Base-by-base conservation (phyloP, 2,113 vertebrate species). In the Arizona elegans region DNA sequence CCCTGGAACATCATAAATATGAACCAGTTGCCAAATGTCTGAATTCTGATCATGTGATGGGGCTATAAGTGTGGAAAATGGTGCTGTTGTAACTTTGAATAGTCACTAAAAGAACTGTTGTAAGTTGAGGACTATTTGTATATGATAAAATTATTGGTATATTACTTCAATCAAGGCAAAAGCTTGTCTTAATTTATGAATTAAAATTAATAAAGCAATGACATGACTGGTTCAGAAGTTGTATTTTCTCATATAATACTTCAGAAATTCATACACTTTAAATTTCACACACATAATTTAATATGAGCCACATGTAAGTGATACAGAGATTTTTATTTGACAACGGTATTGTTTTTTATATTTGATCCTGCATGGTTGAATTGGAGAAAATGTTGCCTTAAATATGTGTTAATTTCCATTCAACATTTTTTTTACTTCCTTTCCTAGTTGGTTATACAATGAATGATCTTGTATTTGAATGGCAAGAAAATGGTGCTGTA, bases 381-480 rank as follows among this genome's bases (percentile, higher is more conserved):
- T n/a, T 87, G 21, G 52, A 29, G 8, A 62, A 53, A 50, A 3
- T 1, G 4, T 88, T n/a, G 13, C 4, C 8, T 24, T 29, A 26
- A 33, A 70, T 24, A 21, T 59, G 54, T n/a, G 29, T 47, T 21
- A 8, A 43, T 8, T 6, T 92, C 92, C 2, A 33, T 47, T 91
- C 33, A 7, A 17, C 56, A 29, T 29, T 89, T 58, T 91, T 91
- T 91, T 90, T 59, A 11, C 94, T 29, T 89, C 65, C 38, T 96
- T 96, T 93, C 95, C 85, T 97, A 99, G 99, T 99, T 97, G 99
- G 99, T 50, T 99, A 99, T 95, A 99, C 99, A 55, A 99, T 99
- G 99, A 99, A 99, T 62, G 99, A 99, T 95, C 98, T 99, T 58
- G 99, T 99, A 97, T 99, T 99, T 95, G 99, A 99, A 97, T 99